Base-by-base conservation (phyloP, 2,113 vertebrate genomes). In the Acrocephalus arundinaceus region DNA sequence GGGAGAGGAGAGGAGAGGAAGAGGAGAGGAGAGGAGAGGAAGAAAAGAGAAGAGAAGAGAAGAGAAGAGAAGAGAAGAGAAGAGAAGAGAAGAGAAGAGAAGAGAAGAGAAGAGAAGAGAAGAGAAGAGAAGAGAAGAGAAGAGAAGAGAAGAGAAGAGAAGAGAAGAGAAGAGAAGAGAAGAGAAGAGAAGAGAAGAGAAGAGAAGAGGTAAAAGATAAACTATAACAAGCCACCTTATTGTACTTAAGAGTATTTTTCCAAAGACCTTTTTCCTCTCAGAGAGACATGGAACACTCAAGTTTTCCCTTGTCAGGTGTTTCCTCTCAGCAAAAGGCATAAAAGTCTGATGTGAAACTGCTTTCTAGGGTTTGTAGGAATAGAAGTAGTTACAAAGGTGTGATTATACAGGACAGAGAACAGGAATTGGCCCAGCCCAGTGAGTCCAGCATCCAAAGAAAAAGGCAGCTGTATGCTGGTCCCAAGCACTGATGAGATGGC, bases 401-500 rank as follows among this genome's bases (percentile, higher is more conserved):
- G 58, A 68, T 30, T 52, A 54, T 6, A 62, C 7, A 41, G 24
- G 20, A 58, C 10, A 57, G 33, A 63, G 39, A 52, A 72, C 0
- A 6, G 39, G 30, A 72, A 55, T 13, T 67, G 46, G 18, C 22
- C 37, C 41, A 84, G n/a, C 12, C 21, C 31, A 74, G 8, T 18
- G 11, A 77, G 39, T 20, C n/a, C 73, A 17, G 25, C 7, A 71
- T 15, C 25, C 46, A 81, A 33, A 70, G 59, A n/a, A 68, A 59
- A 46, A 63, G n/a, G 28, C 39, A 73, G 43, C 57, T 1, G 0
- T 5, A 46, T 2, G 1, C 24, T 58, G 41, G 22, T 13, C 19
- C 25, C 66, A 52, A 59, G 49, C 48, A 72, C 33, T 28, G 52
- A 33, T 0, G 9, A 63, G 20, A 67, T 0, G 1, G 54, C 41